Base-by-base conservation (phyloP, 1,140 invertebrate genomes). In the Microplitis mediator region DNA sequence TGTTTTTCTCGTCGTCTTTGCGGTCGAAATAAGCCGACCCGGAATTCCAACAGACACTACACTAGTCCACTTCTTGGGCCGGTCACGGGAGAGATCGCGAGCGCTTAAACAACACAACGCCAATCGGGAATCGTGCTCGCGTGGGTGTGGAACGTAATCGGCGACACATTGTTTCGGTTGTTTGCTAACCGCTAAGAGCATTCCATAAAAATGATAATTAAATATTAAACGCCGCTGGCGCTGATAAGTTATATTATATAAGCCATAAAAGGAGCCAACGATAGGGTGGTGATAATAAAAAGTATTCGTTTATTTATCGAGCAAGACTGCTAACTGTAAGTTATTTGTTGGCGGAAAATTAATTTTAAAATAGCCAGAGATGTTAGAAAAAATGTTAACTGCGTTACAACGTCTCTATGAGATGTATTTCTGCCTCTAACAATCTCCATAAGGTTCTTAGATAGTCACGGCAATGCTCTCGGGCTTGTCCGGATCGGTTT, bases 1-100 rank as follows among this genome's bases (percentile, higher is more conserved):
- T 45, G 39, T 45, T 45, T 45, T 45, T 6, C 39, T 45, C 11
- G 6, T 45, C 5, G 39, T 45, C 58, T 69, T 69, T 69, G 67
- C 67, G 67, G 67, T 69, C 54, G 54, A 69, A 69, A 69, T 69
- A 69, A 69, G 56, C 67, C 67, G 67, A 69, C 67, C 67, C 67
- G 67, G 67, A 69, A 69, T 69, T 60, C 67, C 67, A 69, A 23
- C n/a, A 35, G 45, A 51, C 39, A 56, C 31, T 56, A 23, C 54
- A 58, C 39, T 45, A 45, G 39, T 45, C 39, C 39, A 45, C 6
- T 45, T 45, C 6, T 45, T 45, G 39, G 39, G 39, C 39, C 39
- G 39, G 39, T 45, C 39, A 45, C 39, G 2, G 39, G 39, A 45
- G 39, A 45, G 39, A 45, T 45, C 39, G 39, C 39, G 8, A 45